These are phyloP conservation scores for Rhinophrynus dorsalis DNA, from an alignment of 2,797 vertebrate species.

Conservation along the genomic window DNA sequence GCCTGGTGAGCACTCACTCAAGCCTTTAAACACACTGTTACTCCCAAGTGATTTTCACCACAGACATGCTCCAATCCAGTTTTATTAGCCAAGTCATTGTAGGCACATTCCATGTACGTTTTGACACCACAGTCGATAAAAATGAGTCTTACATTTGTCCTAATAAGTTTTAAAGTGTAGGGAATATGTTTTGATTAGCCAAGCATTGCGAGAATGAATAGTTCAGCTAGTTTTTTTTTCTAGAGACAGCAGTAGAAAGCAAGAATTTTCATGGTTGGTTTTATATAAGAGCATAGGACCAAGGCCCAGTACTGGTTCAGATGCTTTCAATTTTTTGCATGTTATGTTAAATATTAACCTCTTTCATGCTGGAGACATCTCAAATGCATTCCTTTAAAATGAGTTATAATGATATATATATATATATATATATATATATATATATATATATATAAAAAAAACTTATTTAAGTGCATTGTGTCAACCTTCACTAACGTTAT, in stretches of 20 bases:
- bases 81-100: constrained; percentile 72
- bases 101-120: constrained; percentile 60
- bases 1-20: constrained; percentile 73
- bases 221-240: constrained; percentile 48
- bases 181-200: constrained; percentile 64
- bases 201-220: constrained; percentile 46
- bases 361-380: too few relatives aligned
- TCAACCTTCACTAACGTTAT: too few relatives aligned
- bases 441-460: too few relatives aligned
- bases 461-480: too few relatives aligned
- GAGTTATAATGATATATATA: too few relatives aligned
- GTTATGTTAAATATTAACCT: too few relatives aligned
- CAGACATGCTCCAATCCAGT: constrained; percentile 65
- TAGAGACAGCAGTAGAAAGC: constrained; percentile 5
- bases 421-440: too few relatives aligned
- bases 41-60: constrained; percentile 74
- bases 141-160: constrained; percentile 63
- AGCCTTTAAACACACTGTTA: constrained; percentile 77
- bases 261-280: too few relatives aligned
- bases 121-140: constrained; percentile 61
- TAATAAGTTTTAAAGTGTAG: constrained; percentile 53
- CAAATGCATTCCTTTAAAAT: too few relatives aligned
- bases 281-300: too few relatives aligned
- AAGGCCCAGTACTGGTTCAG: too few relatives aligned
- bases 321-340: too few relatives aligned